Conservation (phyloP, 2,113 vertebrate species). For the Chloropsis hardwickii region DNA sequence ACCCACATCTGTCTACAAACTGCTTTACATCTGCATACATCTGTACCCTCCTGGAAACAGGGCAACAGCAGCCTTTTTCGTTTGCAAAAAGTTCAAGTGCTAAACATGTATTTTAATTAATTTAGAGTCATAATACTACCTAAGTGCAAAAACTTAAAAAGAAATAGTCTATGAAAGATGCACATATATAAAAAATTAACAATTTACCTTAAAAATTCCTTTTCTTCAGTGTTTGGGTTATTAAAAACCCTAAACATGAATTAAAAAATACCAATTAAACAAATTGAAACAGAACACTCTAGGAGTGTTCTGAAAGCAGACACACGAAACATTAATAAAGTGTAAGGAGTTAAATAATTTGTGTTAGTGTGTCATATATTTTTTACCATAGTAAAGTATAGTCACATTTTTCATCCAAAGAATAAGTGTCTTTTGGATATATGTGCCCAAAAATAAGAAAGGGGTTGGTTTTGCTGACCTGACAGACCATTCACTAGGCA, state of each 20-base stretch:
- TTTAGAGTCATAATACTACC: neutral
- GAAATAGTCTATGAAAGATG: neutral
- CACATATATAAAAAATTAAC: neutral
- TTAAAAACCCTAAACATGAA: neutral
- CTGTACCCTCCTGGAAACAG: neutral
- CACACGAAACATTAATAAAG: neutral
- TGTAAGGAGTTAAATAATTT: neutral
- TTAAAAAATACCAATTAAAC: neutral
- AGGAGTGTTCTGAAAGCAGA: neutral
- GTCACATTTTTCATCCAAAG: neutral
- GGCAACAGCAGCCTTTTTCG: neutral
- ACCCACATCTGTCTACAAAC: conserved; percentile 1
- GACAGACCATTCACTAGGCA: neutral
- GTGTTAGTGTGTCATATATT: neutral
- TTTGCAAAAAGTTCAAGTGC: neutral
- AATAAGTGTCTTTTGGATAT: neutral
- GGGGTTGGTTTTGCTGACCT: neutral
- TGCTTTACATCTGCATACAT: neutral
- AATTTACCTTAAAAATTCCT: neutral
- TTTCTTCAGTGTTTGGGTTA: neutral
- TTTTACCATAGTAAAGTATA: neutral
- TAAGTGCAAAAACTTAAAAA: neutral
- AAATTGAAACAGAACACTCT: neutral
- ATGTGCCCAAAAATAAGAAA: neutral
- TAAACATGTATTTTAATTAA: neutral